These are phyloP conservation scores for Heliconius hewitsoni DNA, from an alignment of 1,140 invertebrate genomes.

Conservation along the genomic window DNA sequence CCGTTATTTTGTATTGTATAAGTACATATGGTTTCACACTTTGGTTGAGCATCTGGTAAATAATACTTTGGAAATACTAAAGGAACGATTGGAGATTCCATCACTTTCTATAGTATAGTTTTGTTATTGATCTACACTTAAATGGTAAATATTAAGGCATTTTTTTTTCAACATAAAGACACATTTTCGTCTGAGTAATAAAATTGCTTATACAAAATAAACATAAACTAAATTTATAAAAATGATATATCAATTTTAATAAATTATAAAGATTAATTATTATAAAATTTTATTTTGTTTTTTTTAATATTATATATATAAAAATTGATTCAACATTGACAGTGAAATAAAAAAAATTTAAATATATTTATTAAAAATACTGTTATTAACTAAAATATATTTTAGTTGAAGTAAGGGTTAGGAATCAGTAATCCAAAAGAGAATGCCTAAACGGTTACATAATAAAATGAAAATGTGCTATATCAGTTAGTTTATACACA, in stretches of 20 bases:
- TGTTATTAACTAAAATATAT: not conserved
- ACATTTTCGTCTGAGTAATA: no score
- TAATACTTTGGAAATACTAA: constrained; percentile 30
- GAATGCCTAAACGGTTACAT: no score
- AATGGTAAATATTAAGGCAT: no score
- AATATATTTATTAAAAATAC: not conserved
- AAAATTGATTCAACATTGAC: not conserved
- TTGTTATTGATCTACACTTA: not conserved
- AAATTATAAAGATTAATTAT: not conserved
- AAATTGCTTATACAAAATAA: not conserved
- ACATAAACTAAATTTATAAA: not conserved
- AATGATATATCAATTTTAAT: not conserved
- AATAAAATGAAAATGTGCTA: no score
- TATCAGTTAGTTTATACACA: no score
- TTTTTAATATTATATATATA: no score
- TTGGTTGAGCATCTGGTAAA: constrained; percentile 3
- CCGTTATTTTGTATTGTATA: not conserved
- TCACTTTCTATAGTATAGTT: not conserved
- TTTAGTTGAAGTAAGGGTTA: no score
- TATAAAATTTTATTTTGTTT: not conserved
- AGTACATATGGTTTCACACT: not conserved
- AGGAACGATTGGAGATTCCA: constrained; percentile 26
- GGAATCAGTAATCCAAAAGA: no score
- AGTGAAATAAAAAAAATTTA: not conserved
- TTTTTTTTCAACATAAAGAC: no score